These are phyloP conservation scores for Lissonota sp. DNA, from an alignment of 2,888 invertebrate genomes.

Conservation along the genomic window DNA sequence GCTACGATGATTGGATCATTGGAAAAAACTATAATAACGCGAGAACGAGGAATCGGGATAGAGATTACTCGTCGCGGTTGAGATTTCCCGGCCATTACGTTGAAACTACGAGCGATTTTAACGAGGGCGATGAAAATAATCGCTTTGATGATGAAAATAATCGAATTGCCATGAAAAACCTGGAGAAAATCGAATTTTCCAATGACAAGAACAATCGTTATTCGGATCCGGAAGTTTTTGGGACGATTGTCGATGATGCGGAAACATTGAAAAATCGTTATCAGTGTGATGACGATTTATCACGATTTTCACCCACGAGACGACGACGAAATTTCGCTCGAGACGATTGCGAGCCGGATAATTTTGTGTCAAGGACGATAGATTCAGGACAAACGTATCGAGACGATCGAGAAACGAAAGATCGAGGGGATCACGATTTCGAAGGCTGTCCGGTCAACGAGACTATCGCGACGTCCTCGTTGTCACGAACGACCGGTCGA, in stretches of 20 bases:
- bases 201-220: neutral
- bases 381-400: slow-evolving; percentile 19
- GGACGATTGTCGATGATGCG: neutral
- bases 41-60: too few relatives aligned
- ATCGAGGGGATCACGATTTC: slow-evolving; percentile 42
- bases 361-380: slow-evolving; percentile 49
- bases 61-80: too few relatives aligned
- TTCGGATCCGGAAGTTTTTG: too few relatives aligned
- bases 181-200: neutral
- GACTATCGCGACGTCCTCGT: slow-evolving; percentile 28
- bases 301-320: neutral
- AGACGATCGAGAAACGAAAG: slow-evolving; percentile 24
- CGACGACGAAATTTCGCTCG: neutral
- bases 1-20: slow-evolving; percentile 33
- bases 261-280: neutral
- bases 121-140: neutral
- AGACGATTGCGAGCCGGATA: slow-evolving; percentile 2
- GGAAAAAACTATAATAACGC: neutral
- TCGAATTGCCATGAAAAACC: neutral
- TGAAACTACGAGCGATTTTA: too few relatives aligned
- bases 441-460: slow-evolving; percentile 37
- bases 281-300: neutral
- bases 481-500: slow-evolving; percentile 36
- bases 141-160: neutral
- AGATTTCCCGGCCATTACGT: too few relatives aligned